Base-by-base conservation (phyloP, 2,888 invertebrate species). In the Dysmachus trigonus region DNA sequence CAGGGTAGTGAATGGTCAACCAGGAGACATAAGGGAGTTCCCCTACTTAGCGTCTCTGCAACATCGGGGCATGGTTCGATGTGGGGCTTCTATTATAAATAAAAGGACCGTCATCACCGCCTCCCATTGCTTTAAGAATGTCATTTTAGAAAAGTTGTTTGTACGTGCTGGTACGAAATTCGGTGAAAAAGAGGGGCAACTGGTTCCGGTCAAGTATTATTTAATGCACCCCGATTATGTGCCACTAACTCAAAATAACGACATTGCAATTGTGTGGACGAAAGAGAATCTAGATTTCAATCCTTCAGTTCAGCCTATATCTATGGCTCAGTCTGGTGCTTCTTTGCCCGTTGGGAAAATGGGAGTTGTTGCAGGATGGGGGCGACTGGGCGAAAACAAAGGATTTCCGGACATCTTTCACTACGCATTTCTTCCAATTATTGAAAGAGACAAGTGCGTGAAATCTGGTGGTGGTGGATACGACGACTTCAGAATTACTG, bases 241-340 rank as follows among this genome's bases (percentile, higher is more conserved):
- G 18, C 41, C 31, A 31, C 7, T 73, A 3, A 82, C 27, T 13
- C 81, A 72, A 73, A 93, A 94, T 87, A 92, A 91, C 86, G 94
- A 94, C 72, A 90, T 94, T 3, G 94, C 93, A 0, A 88, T 94
- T 0, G 88, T 94, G 2, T 92, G 92, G 91, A 90, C 94, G 1
- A 85, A 91, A 0, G 91, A 89, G 13, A 91, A 93, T 0, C 89
- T 94, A 62, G 87, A 88, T 10, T 93, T 92, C 82, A 91, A 88
- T 79, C 89, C 91, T 0, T 89, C 88, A 0, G 91, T 93, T 0
- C 90, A 90, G 22, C 90, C 91, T 0, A 91, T 93, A n/a, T 3
- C 2, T 1, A 71, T 85, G 41, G 35, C 85, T 33, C 10, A 30
- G 15, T 22, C 8, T 18, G 72, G n/a, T n/a, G 41, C n/a, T 7